Base-by-base conservation (phyloP, 2,113 vertebrate genomes). In the Platycercus adscitus region DNA sequence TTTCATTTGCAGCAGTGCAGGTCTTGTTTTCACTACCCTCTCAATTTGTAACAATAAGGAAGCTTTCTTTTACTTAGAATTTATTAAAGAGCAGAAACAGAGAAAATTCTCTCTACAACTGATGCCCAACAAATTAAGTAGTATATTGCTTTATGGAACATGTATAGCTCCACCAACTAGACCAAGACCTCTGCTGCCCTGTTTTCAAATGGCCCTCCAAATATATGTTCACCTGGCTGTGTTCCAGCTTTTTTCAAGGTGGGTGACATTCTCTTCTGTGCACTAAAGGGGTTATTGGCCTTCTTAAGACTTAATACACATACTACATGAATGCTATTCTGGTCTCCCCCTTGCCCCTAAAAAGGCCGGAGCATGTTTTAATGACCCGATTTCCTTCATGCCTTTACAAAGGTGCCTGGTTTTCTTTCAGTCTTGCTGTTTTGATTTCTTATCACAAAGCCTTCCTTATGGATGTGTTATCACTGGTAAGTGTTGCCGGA, bases 1-100 rank as follows among this genome's bases (percentile, higher is more conserved):
- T 96, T 94, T 47, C 79, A 65, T 78, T 85, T 93, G 82, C 82
- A 96, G 70, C 41, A 85, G 44, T 28, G 52, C 44, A 85, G 75
- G 43, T 65, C 89, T 87, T 81, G 35, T 81, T 94, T 83, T 56
- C 66, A 64, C 60, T 70, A 13, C 13, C 24, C 17, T 87, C 46
- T 92, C 80, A 73, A 69, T 87, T 68, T 92, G 41, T 91, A 92
- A 63, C 28, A 66, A 79, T 63, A 75, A 89, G 26, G 17, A 89
- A 92, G 75, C 18, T 86, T 95, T 71, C 25, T 92, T 81, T 92
- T 75, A 82, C 49, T 84, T 52, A 50, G 46, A 70, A 93, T 76
- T 60, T 77, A 88, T 79, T 61, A 69, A 89, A 78, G 39, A 44
- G 19, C 64, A 81, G 75, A 94, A 96, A 81, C 13, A 72, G 63